phyloP scores from a whole-genome alignment of 1,140 invertebrate species.

The Bombus polaris region DNA sequence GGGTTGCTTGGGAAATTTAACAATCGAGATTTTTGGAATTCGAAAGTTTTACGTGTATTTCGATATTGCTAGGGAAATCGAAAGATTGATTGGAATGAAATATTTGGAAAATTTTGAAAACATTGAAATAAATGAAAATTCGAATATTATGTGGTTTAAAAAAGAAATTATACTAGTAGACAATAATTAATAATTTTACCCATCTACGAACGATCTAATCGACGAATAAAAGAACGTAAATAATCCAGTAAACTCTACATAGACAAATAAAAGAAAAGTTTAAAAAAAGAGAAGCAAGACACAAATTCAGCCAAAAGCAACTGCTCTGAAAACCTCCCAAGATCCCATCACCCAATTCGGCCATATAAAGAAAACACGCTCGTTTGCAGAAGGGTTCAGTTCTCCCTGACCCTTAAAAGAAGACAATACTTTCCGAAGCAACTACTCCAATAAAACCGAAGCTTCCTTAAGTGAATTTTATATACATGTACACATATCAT shows the following conservation, averaged over 20 bases:
- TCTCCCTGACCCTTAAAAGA: not conserved
- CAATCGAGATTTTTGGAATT: not conserved
- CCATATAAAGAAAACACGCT: not conserved
- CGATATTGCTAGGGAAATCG: not conserved
- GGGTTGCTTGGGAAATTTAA: not conserved
- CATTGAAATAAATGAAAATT: no score
- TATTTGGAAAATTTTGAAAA: not conserved
- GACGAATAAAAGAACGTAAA: not conserved
- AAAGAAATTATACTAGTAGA: no score
- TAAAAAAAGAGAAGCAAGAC: rapidly evolving
- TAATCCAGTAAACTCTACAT: no score
- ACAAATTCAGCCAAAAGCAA: no score
- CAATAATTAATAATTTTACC: no score
- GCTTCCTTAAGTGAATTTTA: constrained; percentile 43
- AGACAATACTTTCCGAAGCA: constrained; percentile 1
- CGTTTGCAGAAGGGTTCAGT: not conserved
- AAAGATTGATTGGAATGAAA: not conserved
- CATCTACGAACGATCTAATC: no score
- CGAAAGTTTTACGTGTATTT: not conserved
- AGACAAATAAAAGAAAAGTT: not conserved
- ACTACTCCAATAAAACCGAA: not conserved
- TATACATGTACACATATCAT: constrained; percentile 44
- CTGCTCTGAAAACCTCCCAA: not conserved
- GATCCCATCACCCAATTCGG: not conserved
- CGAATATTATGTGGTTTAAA: no score